Conservation (phyloP, 2,113 vertebrate genomes). For the Anthoscopus minutus region DNA sequence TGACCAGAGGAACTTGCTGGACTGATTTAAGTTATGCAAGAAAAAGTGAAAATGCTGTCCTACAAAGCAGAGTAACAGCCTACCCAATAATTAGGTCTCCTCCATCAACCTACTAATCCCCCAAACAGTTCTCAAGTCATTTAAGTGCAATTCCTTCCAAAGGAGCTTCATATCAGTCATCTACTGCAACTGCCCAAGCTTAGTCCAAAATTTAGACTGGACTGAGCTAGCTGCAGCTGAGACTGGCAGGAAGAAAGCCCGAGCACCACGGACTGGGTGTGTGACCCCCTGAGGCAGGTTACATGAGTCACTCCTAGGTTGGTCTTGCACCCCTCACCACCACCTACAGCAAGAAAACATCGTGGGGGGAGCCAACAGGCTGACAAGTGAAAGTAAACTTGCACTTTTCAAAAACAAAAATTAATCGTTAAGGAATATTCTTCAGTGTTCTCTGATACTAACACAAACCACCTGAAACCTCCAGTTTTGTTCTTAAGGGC, state of each 20-base stretch:
- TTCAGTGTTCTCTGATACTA: not conserved
- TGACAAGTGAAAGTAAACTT: not conserved
- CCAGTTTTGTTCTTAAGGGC: not conserved
- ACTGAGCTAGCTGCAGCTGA: not conserved
- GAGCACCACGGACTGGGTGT: fast-evolving
- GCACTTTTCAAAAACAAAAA: not conserved
- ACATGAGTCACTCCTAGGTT: fast-evolving
- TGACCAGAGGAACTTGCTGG: not conserved
- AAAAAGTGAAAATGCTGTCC: not conserved
- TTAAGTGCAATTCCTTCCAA: not conserved
- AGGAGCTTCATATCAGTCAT: not conserved
- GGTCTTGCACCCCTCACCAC: not conserved
- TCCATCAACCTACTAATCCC: not conserved
- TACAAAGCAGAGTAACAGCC: not conserved
- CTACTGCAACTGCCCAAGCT: not conserved
- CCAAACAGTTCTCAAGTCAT: not conserved
- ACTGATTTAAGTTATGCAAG: not conserved
- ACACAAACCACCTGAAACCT: not conserved
- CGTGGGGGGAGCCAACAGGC: not conserved
- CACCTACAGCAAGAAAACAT: not conserved
- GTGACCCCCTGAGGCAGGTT: not conserved
- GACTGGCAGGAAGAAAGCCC: not conserved
- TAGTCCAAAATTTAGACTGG: not conserved
- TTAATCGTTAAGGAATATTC: not conserved
- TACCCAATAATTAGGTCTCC: not conserved